These are phyloP conservation scores for Picus viridis DNA, from an alignment of 2,797 vertebrate genomes.

Conservation along the genomic window DNA sequence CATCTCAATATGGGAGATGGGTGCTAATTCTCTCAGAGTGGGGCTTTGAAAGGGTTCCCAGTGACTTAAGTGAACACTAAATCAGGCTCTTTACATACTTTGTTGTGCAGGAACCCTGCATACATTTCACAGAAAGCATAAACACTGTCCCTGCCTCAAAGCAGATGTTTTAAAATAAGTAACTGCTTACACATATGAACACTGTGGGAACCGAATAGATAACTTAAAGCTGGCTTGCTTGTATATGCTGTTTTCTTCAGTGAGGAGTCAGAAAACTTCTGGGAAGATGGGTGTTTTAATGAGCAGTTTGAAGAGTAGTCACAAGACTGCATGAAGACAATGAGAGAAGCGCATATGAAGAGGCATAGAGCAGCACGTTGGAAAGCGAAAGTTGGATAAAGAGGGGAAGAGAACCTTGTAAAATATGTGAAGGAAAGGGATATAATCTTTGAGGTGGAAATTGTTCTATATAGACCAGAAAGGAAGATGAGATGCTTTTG, in stretches of 20 bases:
- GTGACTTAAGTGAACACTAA: background rate
- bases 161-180: background rate
- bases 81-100: background rate
- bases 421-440: background rate
- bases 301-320: background rate
- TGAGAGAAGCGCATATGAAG: background rate
- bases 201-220: background rate
- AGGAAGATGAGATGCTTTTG: background rate
- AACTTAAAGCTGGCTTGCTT: background rate
- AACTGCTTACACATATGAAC: background rate
- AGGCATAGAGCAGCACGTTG: background rate
- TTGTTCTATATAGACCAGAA: background rate
- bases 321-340: background rate
- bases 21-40: background rate
- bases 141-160: background rate
- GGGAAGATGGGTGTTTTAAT: background rate
- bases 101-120: background rate
- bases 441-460: background rate
- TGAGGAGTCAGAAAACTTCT: background rate
- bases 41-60: background rate
- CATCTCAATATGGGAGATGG: background rate
- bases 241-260: background rate
- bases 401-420: background rate
- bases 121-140: background rate
- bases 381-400: background rate